phyloP scores from a whole-genome alignment of 1,140 invertebrate species.

The Sitobion miscanthi region DNA sequence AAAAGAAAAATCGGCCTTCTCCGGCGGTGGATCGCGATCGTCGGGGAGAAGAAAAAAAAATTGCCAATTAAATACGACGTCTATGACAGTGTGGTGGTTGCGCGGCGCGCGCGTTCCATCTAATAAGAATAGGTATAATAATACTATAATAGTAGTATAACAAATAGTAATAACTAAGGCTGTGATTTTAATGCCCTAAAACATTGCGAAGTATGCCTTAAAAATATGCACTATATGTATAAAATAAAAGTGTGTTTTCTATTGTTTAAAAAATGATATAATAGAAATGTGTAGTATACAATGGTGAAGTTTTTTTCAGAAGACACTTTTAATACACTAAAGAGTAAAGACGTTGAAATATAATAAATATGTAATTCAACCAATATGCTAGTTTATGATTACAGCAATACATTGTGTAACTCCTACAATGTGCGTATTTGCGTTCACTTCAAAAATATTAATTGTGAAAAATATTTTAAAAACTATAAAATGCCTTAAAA shows the following conservation, averaged over 20 bases:
- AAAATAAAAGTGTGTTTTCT: too few relatives aligned
- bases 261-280: too few relatives aligned
- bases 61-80: background rate
- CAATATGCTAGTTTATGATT: background rate
- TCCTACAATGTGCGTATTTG: background rate
- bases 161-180: background rate
- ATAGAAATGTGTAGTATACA: too few relatives aligned
- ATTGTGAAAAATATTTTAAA: background rate
- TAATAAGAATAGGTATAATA: background rate
- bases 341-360: too few relatives aligned
- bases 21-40: background rate
- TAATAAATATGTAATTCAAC: too few relatives aligned
- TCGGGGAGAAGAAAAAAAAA: background rate
- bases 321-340: too few relatives aligned
- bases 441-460: background rate
- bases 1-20: slow-evolving; percentile 46
- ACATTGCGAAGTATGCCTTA: background rate
- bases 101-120: background rate
- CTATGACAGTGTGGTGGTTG: background rate
- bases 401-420: background rate
- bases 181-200: background rate
- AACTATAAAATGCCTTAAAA: background rate
- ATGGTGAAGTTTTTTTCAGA: too few relatives aligned
- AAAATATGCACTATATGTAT: too few relatives aligned
- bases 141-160: background rate